Base-by-base conservation (phyloP, 2,888 invertebrate species). In the Caenorhabditis becei region DNA sequence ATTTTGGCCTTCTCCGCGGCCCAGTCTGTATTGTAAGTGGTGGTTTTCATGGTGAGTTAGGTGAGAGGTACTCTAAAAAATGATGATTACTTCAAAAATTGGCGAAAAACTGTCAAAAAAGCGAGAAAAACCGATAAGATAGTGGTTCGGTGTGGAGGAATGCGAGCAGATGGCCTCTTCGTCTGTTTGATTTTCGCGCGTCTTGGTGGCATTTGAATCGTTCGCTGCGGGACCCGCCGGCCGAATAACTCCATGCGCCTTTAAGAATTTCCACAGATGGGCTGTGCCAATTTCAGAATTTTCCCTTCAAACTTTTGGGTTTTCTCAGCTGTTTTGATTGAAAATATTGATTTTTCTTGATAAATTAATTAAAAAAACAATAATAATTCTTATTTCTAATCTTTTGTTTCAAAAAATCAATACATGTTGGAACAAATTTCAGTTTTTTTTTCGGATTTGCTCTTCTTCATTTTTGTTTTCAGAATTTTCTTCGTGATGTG, bases 1-100 rank as follows among this genome's bases (percentile, higher is more conserved):
- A 93, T 91, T 86, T 87, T 87, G 26, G 82, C 86, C 74, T 84
- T 77, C 56, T 86, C 88, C 63, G 85, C 87, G 26, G 85, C 83
- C 58, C 58, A 75, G 41, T 82, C 75, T 35, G 74, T 74, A 28
- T 78, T 79, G 71, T 75, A 75, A 62, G 75, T 75, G n/a, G 72
- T 44, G 1, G 59, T 47, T 51, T 78, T 82, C 82, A 77, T 77
- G 44, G 37, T 72, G 61, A 66, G 66, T 66, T 11, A 14, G 32
- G 24, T 26, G 59, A 65, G 56, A 26, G 35, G 56, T 24, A 28
- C 26, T 51, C 58, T 65, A 16, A 49, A 75, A 54, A 41, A 32
- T 28, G 14, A 28, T 28, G 23, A 59, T 35, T 20, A 20, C 1
- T 3, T 23, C 3, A 54, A 20, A 53, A 35, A 24, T 28, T 24